Conservation (phyloP, 2,797 vertebrate species). For the Vultur gryphus region DNA sequence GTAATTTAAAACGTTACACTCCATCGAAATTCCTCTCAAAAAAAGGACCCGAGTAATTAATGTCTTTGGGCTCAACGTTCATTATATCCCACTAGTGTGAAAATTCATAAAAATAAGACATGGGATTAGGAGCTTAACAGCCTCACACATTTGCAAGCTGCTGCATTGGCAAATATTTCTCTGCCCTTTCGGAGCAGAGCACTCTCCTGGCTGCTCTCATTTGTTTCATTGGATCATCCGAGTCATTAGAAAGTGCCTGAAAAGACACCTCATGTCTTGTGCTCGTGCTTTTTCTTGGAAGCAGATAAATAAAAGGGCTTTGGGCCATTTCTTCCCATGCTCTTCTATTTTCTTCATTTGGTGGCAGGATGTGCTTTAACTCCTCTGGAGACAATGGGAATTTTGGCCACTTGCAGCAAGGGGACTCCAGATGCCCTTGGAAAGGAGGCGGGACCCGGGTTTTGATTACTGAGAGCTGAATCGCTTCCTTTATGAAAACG, state of each 20-base stretch:
- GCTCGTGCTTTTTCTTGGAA: neutral
- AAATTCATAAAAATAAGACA: constrained; percentile 58
- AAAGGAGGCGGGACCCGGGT: neutral
- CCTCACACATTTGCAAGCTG: constrained; percentile 46
- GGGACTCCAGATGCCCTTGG: neutral
- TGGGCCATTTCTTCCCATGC: neutral
- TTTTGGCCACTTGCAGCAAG: neutral
- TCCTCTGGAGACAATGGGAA: neutral
- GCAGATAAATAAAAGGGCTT: neutral
- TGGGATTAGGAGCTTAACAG: constrained; percentile 59
- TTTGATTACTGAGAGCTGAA: neutral
- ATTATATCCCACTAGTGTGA: constrained; percentile 53
- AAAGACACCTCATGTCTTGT: neutral
- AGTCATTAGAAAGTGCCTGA: neutral
- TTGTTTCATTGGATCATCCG: neutral
- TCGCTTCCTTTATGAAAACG: neutral
- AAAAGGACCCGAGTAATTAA: constrained; percentile 45
- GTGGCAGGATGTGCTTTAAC: neutral
- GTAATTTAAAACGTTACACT: constrained; percentile 64
- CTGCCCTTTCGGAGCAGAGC: neutral
- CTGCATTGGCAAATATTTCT: constrained; percentile 20
- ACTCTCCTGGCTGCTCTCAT: neutral
- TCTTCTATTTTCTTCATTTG: neutral
- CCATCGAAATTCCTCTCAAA: constrained; percentile 55
- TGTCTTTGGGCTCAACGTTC: constrained; percentile 53